A percentile compares a stretch with the other conserved stretches of the same genome.
These are phyloP conservation scores for Trissolcus japonicus DNA, from an alignment of 2,888 invertebrate genomes.

Conservation along the genomic window DNA sequence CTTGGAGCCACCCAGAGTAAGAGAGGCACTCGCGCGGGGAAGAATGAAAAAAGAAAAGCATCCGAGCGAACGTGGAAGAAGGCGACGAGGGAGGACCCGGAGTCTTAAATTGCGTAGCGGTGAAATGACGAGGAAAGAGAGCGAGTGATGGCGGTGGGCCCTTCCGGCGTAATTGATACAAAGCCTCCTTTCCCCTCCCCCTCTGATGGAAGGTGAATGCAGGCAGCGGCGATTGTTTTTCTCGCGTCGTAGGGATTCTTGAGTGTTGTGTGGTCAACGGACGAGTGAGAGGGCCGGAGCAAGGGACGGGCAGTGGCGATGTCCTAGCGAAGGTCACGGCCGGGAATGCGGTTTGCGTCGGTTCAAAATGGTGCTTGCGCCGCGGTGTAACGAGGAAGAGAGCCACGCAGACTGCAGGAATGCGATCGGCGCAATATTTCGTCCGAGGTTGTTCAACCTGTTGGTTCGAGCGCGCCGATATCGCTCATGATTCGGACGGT, in stretches of 20 bases:
- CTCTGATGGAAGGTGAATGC: neutral
- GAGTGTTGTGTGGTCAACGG: slow-evolving; percentile 22
- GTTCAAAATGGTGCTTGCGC: slow-evolving; percentile 71
- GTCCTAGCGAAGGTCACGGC: slow-evolving; percentile 77
- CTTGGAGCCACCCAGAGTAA: no score
- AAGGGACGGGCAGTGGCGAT: slow-evolving; percentile 72
- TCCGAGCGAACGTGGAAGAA: neutral
- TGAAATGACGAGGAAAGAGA: slow-evolving; percentile 1
- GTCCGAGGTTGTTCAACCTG: slow-evolving; percentile 25
- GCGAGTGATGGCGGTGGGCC: slow-evolving; percentile 4
- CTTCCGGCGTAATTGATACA: slow-evolving; percentile 25
- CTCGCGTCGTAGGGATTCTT: slow-evolving; percentile 32
- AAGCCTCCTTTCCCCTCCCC: neutral
- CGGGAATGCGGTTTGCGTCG: slow-evolving; percentile 76
- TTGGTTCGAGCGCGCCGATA: slow-evolving; percentile 2
- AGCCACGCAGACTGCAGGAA: slow-evolving; percentile 69
- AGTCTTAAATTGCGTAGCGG: neutral
- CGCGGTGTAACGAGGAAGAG: slow-evolving; percentile 57
- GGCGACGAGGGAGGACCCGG: neutral
- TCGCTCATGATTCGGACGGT: slow-evolving; percentile 9
- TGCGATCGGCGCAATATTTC: slow-evolving; percentile 60
- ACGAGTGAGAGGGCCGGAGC: slow-evolving; percentile 4
- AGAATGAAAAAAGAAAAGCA: neutral
- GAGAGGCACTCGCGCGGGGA: neutral
- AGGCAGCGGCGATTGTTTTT: slow-evolving; percentile 29